Conservation (phyloP, 2,797 vertebrate species). For the Syndactyla subalaris region DNA sequence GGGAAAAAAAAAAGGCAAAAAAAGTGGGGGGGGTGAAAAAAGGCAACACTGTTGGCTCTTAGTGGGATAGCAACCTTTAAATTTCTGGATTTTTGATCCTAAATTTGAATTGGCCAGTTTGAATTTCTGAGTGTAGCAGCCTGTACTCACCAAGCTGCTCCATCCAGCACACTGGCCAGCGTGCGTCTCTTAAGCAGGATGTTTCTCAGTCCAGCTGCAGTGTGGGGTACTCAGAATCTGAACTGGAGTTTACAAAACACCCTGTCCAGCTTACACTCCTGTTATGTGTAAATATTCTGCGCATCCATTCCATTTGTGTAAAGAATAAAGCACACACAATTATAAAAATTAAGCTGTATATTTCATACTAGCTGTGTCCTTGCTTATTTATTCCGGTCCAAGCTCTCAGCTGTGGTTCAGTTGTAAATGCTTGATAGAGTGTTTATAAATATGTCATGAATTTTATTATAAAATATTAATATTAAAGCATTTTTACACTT, state of each 20-base stretch:
- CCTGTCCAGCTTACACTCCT: conserved; percentile 80
- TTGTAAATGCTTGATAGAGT: conserved; percentile 73
- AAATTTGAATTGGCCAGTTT: conserved; percentile 27
- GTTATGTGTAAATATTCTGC: conserved; percentile 83
- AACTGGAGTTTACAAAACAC: conserved; percentile 82
- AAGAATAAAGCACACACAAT: conserved; percentile 84
- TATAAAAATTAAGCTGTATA: conserved; percentile 82
- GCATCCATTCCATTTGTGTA: conserved; percentile 83
- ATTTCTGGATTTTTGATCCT: conserved; percentile 65
- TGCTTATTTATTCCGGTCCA: conserved; percentile 76
- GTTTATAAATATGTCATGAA: conserved; percentile 74
- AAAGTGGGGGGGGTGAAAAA: background rate
- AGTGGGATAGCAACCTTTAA: conserved; percentile 47
- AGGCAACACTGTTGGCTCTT: conserved; percentile 65
- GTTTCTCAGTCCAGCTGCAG: conserved; percentile 72
- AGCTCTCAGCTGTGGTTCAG: conserved; percentile 51
- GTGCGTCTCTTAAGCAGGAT: conserved; percentile 66
- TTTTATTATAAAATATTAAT: conserved; percentile 77
- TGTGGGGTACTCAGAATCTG: conserved; percentile 70
- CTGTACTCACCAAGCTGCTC: conserved; percentile 49
- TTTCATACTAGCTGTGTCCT: conserved; percentile 80
- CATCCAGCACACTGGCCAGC: background rate
- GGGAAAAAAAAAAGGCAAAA: too few relatives aligned
- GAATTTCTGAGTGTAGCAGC: conserved; percentile 54
- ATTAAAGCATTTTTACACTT: conserved; percentile 79